A percentile compares a stretch with the other conserved stretches of the same genome.
phyloP scores from a whole-genome alignment of 2,797 vertebrate species.

The Tapirus indicus region DNA sequence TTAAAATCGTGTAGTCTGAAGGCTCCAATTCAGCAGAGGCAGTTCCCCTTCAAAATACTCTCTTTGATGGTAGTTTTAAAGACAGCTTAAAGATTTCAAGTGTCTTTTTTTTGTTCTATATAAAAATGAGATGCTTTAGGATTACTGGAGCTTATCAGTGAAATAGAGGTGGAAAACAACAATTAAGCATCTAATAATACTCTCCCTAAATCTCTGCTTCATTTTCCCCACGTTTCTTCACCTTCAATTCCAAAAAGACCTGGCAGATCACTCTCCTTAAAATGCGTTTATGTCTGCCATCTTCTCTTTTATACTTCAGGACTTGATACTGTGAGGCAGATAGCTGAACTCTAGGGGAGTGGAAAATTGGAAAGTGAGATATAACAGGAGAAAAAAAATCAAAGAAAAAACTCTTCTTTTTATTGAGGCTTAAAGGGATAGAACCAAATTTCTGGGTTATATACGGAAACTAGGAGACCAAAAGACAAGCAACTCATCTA shows the following conservation, averaged over 20 bases:
- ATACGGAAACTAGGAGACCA: neutral
- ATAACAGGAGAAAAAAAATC: neutral
- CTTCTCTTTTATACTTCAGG: neutral
- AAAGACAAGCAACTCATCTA: neutral
- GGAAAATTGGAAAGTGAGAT: slow-evolving; percentile 70
- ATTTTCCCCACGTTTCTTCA: slow-evolving; percentile 6
- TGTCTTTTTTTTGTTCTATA: neutral
- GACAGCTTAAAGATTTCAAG: slow-evolving; percentile 51
- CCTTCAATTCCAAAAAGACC: slow-evolving; percentile 5
- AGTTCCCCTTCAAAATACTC: neutral
- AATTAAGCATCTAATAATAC: neutral
- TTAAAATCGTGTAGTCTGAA: slow-evolving; percentile 42
- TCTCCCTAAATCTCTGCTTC: slow-evolving; percentile 1
- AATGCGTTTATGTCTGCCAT: slow-evolving; percentile 51
- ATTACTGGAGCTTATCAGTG: neutral
- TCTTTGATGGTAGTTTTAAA: slow-evolving; percentile 58
- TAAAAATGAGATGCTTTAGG: slow-evolving; percentile 3
- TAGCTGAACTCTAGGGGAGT: slow-evolving; percentile 60
- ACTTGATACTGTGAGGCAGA: slow-evolving; percentile 47
- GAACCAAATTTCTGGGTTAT: neutral
- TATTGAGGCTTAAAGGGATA: slow-evolving; percentile 40
- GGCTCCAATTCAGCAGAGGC: slow-evolving; percentile 8
- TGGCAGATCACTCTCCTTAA: neutral
- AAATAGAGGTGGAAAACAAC: slow-evolving; percentile 17
- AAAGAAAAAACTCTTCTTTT: neutral